Evolutionary conservation across 2,888 invertebrate genomes (phyloP).

Genomic region (Craniophora ligustri): DNA sequence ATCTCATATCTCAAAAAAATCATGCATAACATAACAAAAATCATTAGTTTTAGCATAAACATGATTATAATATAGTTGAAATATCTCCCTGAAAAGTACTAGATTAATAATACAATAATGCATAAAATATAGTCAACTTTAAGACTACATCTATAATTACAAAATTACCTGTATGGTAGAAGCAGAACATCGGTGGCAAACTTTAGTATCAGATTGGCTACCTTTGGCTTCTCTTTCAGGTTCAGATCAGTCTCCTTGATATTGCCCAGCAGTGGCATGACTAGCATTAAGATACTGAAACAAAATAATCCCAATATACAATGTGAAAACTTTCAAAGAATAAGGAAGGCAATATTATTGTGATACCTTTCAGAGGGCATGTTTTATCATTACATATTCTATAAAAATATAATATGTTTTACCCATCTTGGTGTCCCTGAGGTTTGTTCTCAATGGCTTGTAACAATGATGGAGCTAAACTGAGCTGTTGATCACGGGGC

Average conservation of each 20-base stretch:
- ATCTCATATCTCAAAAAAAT: too few relatives aligned
- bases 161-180: constrained; percentile 93
- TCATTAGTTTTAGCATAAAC: too few relatives aligned
- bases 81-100: background rate
- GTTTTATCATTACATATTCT: too few relatives aligned
- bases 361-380: too few relatives aligned
- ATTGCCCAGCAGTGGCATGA: constrained; percentile 93
- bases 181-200: constrained; percentile 95
- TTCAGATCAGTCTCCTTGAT: constrained; percentile 91
- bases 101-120: too few relatives aligned
- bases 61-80: background rate
- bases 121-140: too few relatives aligned
- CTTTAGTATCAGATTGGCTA: constrained; percentile 91
- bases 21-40: too few relatives aligned
- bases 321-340: background rate
- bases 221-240: constrained; percentile 92
- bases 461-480: constrained; percentile 92
- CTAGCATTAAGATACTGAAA: constrained; percentile 92
- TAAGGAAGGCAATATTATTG: background rate
- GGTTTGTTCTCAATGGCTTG: constrained; percentile 94
- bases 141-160: too few relatives aligned
- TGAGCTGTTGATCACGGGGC: constrained; percentile 92
- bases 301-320: background rate
- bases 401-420: constrained; percentile 45
- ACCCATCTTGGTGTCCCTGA: constrained; percentile 95